Conservation (phyloP, 2,113 vertebrate species). For the Seriola quinqueradiata region DNA sequence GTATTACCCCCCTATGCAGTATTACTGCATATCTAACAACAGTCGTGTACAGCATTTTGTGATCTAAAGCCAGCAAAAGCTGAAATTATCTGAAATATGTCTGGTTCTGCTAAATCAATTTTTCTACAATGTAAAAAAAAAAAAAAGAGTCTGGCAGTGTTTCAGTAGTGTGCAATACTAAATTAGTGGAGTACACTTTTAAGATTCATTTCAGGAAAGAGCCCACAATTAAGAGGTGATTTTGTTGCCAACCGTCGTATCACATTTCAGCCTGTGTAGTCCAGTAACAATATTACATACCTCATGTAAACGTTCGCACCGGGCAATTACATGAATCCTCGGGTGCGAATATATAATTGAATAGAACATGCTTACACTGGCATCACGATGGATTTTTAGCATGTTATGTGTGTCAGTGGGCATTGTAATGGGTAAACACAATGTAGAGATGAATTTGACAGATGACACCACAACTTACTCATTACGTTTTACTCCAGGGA, state of each 20-base stretch:
- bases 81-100: neutral
- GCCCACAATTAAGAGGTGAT: neutral
- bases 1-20: no score
- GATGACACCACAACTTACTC: conserved; percentile 62
- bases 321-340: conserved; percentile 39
- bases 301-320: conserved; percentile 3
- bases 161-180: no score
- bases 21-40: neutral
- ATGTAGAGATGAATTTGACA: conserved; percentile 55
- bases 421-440: conserved; percentile 42
- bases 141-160: no score
- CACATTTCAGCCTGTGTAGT: conserved; percentile 5
- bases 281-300: conserved; percentile 3
- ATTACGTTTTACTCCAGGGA: conserved; percentile 50
- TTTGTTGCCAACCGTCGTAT: conserved; percentile 23
- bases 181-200: no score
- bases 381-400: conserved; percentile 44
- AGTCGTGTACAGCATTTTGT: neutral
- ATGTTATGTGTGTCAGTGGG: conserved; percentile 44
- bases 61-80: neutral
- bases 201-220: neutral
- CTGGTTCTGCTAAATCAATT: neutral
- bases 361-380: conserved; percentile 45
- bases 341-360: conserved; percentile 49
- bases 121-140: neutral